phyloP scores from a whole-genome alignment of 2,113 vertebrate genomes.

The Micromys minutus region DNA sequence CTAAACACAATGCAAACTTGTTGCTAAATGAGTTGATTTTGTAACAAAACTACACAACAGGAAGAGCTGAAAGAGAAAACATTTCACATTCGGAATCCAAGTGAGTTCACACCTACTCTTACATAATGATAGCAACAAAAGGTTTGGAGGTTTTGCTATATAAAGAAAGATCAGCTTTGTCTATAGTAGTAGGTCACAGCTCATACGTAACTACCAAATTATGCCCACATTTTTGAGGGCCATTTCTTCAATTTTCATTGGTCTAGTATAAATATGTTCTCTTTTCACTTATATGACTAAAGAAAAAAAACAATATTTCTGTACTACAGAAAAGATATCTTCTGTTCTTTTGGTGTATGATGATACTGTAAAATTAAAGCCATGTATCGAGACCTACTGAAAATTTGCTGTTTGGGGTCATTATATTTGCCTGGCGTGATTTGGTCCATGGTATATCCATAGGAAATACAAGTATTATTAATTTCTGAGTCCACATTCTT shows the following conservation, averaged over 20 bases:
- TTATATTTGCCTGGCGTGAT: neutral
- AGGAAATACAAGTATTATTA: neutral
- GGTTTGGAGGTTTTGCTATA: conserved; percentile 54
- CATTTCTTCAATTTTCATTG: conserved; percentile 5
- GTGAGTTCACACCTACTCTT: conserved; percentile 53
- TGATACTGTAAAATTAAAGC: neutral
- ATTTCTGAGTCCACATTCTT: conserved; percentile 17
- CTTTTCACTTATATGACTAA: neutral
- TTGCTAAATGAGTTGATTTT: neutral
- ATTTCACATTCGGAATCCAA: neutral
- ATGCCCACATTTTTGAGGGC: neutral
- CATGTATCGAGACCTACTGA: neutral
- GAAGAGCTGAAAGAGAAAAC: neutral
- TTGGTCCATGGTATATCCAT: neutral
- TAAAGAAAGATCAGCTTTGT: conserved; percentile 44
- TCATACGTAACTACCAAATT: neutral
- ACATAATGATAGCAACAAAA: conserved; percentile 47
- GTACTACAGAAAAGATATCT: neutral
- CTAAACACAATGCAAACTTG: neutral
- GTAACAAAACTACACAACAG: conserved; percentile 39
- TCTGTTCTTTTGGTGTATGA: conserved; percentile 2
- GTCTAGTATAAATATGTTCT: neutral
- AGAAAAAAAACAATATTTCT: neutral
- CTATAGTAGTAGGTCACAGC: conserved; percentile 42
- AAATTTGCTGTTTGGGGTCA: neutral